Percentiles rank a stretch among this genome's conserved stretches.
Conservation (phyloP, 1,140 invertebrate species). For the Tetragonula clypearis region DNA sequence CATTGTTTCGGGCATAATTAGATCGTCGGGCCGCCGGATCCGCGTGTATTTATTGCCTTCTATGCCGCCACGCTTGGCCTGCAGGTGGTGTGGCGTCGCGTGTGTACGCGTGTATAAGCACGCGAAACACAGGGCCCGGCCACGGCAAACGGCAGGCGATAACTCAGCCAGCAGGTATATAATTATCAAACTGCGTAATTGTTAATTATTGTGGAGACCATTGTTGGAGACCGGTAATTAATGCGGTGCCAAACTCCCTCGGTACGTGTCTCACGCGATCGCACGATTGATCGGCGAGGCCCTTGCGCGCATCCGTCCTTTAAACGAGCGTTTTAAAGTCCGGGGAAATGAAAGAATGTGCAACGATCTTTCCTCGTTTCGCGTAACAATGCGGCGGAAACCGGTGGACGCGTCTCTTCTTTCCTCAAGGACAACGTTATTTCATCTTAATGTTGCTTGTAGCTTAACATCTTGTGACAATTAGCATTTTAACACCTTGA, state of each 20-base stretch:
- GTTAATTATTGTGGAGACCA: conserved; percentile 79
- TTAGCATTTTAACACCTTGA: background rate
- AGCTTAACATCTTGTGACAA: background rate
- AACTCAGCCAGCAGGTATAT: conserved; percentile 73
- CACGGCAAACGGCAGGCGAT: conserved; percentile 55
- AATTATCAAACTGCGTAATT: conserved; percentile 78
- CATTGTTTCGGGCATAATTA: conserved; percentile 49
- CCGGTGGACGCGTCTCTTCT: background rate
- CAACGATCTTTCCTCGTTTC: background rate
- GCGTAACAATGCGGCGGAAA: background rate
- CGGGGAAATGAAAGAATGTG: background rate
- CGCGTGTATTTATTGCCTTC: conserved; percentile 43
- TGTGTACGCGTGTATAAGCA: conserved; percentile 3
- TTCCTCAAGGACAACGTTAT: background rate
- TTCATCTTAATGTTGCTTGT: background rate
- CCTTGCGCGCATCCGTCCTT: conserved; percentile 18
- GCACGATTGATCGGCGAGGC: conserved; percentile 55
- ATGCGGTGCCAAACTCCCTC: conserved; percentile 63
- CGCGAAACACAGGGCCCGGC: conserved; percentile 20
- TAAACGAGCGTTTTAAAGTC: conserved; percentile 2
- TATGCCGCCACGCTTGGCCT: conserved; percentile 15
- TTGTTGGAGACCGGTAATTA: conserved; percentile 73
- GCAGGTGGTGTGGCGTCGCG: conserved; percentile 25
- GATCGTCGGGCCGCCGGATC: conserved; percentile 32
- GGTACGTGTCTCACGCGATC: conserved; percentile 63